Percentiles rank a stretch among this genome's conserved stretches.
These are phyloP conservation scores for Xyrichtys novacula DNA, from an alignment of 2,797 vertebrate species.

Conservation along the genomic window DNA sequence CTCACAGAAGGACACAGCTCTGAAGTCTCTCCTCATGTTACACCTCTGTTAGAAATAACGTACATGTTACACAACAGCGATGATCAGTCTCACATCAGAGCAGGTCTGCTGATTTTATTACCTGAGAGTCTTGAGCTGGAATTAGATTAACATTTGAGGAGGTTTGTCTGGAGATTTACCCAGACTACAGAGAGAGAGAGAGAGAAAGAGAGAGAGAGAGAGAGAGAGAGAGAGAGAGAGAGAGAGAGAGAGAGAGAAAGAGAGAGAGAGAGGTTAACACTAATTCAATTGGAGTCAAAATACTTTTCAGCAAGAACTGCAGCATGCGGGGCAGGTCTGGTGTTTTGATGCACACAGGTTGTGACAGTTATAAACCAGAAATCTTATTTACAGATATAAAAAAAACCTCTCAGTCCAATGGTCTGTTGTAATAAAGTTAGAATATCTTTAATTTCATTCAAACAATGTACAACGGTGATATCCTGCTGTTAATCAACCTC, in stretches of 20 bases:
- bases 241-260: too few species aligned
- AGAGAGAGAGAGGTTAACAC: conserved; percentile 30
- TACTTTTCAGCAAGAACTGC: too few species aligned
- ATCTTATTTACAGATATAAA: conserved; percentile 16
- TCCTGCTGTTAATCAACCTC: too few species aligned
- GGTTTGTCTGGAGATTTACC: conserved; percentile 53
- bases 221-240: too few species aligned
- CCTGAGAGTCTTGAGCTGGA: conserved; percentile 19
- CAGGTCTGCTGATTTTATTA: conserved; percentile 52
- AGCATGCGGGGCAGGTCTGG: not conserved
- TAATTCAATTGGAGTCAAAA: conserved; percentile 62
- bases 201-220: too few species aligned
- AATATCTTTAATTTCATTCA: too few species aligned
- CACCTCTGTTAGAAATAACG: conserved; percentile 12
- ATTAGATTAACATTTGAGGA: conserved; percentile 58
- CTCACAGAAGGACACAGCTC: not conserved
- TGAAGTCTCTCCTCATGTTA: not conserved
- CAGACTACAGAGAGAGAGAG: conserved; percentile 35
- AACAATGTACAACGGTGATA: too few species aligned
- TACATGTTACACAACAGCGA: conserved; percentile 15
- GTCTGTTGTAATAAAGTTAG: too few species aligned
- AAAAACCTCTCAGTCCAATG: too few species aligned
- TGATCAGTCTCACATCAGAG: conserved; percentile 7
- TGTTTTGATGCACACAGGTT: not conserved
- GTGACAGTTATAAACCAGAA: not conserved